Base-by-base conservation (phyloP, 2,113 vertebrate species). In the Rhea americana region DNA sequence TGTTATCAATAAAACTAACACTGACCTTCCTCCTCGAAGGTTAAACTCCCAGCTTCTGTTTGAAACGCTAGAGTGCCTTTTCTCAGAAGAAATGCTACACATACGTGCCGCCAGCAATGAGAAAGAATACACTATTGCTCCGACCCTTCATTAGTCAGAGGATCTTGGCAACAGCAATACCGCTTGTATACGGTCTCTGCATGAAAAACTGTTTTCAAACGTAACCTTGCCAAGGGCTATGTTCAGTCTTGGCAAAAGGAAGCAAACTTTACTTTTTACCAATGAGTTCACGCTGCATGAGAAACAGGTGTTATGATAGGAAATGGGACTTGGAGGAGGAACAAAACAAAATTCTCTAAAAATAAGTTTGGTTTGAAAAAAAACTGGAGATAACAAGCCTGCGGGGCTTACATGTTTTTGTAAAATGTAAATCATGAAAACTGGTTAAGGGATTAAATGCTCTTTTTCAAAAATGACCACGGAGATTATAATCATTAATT, bases 181-280 rank as follows among this genome's bases (percentile, higher is more conserved):
- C 83, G 85, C 95, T 97, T 93, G 95, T 95, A 93, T 47, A 98
- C 24, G 0, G 84, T 82, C 96, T 96, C 97, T 97, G 97, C 97
- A 98, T 96, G 97, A 98, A 97, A 98, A 98, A 97, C 93, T 96
- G 88, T 93, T 98, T 98, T 97, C 97, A 98, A 98, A 98, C 95
- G 89, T 97, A 98, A 98, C 98, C 98, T 98, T 98, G 98, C 98
- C 97, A 98, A 97, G 96, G 97, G 98, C 97, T 97, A 97, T 96
- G 95, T 96, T 97, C 95, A 84, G 58, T 97, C 97, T 98, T 98
- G 98, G 98, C 97, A 97, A 97, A 97, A 98, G 90, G 88, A 97
- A 97, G 91, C 90, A 97, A 98, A 97, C 97, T 98, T 98, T 96
- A 96, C 95, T 97, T 97, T 97, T 96, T 95, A 97, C 95, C 97